Evolutionary conservation across 1,140 invertebrate species (phyloP).

Genomic region (Eufriesea mexicana): DNA sequence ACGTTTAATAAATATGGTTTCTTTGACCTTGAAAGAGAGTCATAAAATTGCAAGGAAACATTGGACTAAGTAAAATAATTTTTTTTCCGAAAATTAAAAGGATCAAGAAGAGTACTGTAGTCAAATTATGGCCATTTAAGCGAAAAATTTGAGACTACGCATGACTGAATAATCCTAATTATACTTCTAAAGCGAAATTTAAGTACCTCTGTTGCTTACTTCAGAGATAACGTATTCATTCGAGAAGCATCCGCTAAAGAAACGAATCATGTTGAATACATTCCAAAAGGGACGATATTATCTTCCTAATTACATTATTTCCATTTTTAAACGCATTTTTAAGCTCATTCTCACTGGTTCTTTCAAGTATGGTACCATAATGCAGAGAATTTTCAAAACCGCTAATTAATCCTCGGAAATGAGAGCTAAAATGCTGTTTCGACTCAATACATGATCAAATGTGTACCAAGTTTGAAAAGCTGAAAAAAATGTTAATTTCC

Average conservation of each 20-base stretch:
- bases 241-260: not conserved
- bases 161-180: not conserved
- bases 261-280: not conserved
- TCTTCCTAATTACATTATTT: not conserved
- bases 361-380: not conserved
- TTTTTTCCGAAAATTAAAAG: not conserved
- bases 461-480: not conserved
- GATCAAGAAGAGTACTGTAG: too few species aligned
- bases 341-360: not conserved
- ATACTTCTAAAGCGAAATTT: not conserved
- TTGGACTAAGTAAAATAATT: too few species aligned
- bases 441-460: not conserved
- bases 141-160: not conserved
- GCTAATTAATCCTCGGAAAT: constrained; percentile 2
- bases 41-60: not conserved
- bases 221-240: not conserved
- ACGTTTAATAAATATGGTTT: not conserved
- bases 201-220: not conserved
- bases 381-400: not conserved
- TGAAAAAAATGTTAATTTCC: not conserved
- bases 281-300: constrained; percentile 6
- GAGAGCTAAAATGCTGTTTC: not conserved
- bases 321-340: not conserved
- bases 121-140: not conserved
- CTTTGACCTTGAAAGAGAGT: not conserved